Evolutionary conservation across 2,888 invertebrate species (phyloP).

Genomic region (Diarsia dahlii): DNA sequence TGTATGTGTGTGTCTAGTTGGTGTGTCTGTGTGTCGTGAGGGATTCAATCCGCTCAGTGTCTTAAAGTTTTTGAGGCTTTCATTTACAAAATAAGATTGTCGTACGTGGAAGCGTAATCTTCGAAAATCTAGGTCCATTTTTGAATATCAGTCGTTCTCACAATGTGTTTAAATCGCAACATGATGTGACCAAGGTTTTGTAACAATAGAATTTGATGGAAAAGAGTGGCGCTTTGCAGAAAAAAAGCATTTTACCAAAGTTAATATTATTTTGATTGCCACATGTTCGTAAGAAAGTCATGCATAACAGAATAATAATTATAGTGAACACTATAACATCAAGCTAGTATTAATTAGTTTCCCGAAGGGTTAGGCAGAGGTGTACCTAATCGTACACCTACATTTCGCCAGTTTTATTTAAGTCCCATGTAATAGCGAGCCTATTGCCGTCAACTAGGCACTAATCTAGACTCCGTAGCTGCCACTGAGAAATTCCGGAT

Average conservation of each 20-base stretch:
- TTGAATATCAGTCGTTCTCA: not conserved
- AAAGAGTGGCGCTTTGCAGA: no score
- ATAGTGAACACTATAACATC: no score
- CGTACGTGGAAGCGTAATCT: not conserved
- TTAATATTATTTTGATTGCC: not conserved
- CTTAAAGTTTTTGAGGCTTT: slow-evolving; percentile 44
- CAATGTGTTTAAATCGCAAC: no score
- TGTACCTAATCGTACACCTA: not conserved
- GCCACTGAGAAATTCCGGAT: not conserved
- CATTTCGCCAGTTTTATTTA: not conserved
- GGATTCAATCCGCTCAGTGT: slow-evolving; percentile 37
- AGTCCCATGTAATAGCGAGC: not conserved
- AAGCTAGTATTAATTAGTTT: no score
- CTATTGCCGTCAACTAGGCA: not conserved
- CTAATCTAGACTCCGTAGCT: not conserved
- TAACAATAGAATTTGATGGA: no score
- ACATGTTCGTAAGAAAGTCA: no score
- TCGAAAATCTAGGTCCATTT: not conserved
- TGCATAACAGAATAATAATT: not conserved
- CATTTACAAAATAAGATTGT: slow-evolving; percentile 6
- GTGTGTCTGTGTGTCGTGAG: slow-evolving; percentile 8
- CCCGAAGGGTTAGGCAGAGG: not conserved
- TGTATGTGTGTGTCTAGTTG: slow-evolving; percentile 15
- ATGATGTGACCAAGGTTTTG: no score
- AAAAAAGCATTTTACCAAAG: not conserved